Percentiles rank a stretch among this genome's conserved stretches.
Conservation (phyloP, 2,888 invertebrate genomes). For the Agrotis puta region DNA sequence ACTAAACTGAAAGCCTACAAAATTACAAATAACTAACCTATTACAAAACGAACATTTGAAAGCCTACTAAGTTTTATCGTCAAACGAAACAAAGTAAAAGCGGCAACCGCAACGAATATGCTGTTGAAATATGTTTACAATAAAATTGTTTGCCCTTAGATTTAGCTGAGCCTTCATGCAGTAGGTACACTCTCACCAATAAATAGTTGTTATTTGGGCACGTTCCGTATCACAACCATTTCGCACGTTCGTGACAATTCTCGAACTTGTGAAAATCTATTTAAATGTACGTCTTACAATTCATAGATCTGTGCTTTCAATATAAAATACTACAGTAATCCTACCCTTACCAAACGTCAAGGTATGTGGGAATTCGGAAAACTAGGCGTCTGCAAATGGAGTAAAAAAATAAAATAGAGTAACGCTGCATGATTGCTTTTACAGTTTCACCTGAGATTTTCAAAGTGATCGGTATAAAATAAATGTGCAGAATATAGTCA, state of each 20-base stretch:
- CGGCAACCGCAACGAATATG: conserved; percentile 6
- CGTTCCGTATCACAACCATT: conserved; percentile 66
- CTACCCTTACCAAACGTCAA: neutral
- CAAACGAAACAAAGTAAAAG: conserved; percentile 24
- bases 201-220: conserved; percentile 63
- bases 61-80: conserved; percentile 12
- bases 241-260: conserved; percentile 64
- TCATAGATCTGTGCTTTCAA: conserved; percentile 17
- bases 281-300: conserved; percentile 23
- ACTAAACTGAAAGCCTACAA: conserved; percentile 1
- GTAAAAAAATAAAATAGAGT: neutral
- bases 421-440: conserved; percentile 3
- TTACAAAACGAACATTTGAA: conserved; percentile 18
- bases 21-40: too few relatives aligned
- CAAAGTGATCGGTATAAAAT: neutral
- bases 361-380: neutral
- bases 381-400: neutral
- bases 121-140: conserved; percentile 38
- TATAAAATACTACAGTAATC: neutral
- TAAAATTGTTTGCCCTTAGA: conserved; percentile 48
- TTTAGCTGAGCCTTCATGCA: conserved; percentile 46
- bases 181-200: conserved; percentile 61
- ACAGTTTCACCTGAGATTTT: neutral
- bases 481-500: neutral
- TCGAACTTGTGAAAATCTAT: conserved; percentile 58